These are phyloP conservation scores for Augochlora pura DNA, from an alignment of 1,140 invertebrate species.

Conservation along the genomic window DNA sequence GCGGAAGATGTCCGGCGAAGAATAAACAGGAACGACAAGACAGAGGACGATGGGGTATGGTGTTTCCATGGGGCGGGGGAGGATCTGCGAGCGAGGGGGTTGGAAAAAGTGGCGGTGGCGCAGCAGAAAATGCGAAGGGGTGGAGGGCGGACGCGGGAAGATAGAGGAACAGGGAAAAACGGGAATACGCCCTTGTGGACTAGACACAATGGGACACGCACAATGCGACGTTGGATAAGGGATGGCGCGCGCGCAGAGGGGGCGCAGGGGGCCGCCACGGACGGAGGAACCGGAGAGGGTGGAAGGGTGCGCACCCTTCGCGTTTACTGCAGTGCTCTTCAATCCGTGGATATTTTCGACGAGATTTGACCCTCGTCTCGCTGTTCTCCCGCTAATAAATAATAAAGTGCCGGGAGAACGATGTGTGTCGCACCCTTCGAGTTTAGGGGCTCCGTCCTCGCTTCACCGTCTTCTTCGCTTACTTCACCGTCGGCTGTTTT, in stretches of 20 bases:
- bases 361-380: constrained; percentile 54
- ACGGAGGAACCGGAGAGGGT: background rate
- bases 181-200: constrained; percentile 34
- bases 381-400: constrained; percentile 48
- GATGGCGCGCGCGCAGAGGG: background rate
- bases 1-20: background rate
- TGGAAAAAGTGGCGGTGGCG: background rate
- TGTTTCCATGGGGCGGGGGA: background rate
- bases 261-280: background rate
- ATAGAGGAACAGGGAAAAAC: background rate
- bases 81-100: background rate
- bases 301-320: constrained; percentile 32
- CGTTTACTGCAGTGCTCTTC: constrained; percentile 38
- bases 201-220: constrained; percentile 55
- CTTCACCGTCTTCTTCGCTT: background rate
- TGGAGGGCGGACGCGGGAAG: background rate
- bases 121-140: background rate
- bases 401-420: constrained; percentile 43
- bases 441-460: background rate
- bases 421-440: constrained; percentile 30
- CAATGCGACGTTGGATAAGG: constrained; percentile 39
- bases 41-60: background rate
- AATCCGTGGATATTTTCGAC: constrained; percentile 56
- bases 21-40: background rate
- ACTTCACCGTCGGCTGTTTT: background rate